phyloP scores from a whole-genome alignment of 1,140 invertebrate species.

The Tetranychus cinnabarinus region DNA sequence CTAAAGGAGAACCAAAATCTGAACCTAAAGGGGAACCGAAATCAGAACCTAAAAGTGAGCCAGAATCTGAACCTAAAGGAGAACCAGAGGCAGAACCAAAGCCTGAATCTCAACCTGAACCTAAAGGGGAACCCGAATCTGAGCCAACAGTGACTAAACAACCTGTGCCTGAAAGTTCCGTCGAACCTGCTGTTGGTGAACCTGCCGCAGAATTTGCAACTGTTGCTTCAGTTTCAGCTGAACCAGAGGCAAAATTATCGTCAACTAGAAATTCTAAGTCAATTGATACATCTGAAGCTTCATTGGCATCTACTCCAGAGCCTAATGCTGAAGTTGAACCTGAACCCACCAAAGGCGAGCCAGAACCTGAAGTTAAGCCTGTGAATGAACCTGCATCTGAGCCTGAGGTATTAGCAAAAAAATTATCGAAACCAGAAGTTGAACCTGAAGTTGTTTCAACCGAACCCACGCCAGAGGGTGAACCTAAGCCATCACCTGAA shows the following conservation, averaged over 20 bases:
- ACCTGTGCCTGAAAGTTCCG: too few relatives aligned
- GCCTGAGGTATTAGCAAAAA: not conserved
- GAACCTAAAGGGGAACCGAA: not conserved
- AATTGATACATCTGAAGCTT: not conserved
- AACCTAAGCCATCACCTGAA: not conserved
- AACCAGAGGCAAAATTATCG: too few relatives aligned
- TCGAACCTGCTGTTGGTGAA: too few relatives aligned
- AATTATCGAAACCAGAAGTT: not conserved
- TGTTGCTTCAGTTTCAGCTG: too few relatives aligned
- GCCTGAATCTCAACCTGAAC: too few relatives aligned
- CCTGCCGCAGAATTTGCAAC: too few relatives aligned
- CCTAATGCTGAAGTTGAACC: not conserved
- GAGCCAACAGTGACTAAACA: not conserved
- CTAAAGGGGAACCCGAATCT: slow-evolving; percentile 2
- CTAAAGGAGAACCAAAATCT: not conserved
- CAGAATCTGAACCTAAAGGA: slow-evolving; percentile 18
- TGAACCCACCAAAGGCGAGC: not conserved
- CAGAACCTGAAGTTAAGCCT: not conserved
- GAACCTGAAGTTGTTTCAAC: not conserved
- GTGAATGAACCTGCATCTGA: not conserved
- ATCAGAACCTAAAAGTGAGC: slow-evolving; percentile 3
- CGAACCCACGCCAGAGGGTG: too few relatives aligned
- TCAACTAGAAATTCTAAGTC: too few relatives aligned
- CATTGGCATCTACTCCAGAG: not conserved
- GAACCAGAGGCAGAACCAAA: too few relatives aligned